phyloP scores from a whole-genome alignment of 2,113 vertebrate genomes.

The Serinus canaria region DNA sequence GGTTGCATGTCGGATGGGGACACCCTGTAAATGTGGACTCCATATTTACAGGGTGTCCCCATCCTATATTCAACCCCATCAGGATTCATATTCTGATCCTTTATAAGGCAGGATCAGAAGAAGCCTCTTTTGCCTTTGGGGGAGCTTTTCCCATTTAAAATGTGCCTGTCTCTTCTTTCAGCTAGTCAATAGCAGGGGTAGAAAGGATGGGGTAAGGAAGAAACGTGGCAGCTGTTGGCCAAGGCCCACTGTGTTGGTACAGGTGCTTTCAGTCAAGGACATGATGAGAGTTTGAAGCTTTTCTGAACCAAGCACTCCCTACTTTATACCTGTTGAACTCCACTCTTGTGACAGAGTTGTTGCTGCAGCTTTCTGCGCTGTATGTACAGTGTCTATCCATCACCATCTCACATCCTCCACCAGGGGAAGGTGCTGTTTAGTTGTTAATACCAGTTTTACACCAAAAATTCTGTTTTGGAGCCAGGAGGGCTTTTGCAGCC shows the following conservation, averaged over 20 bases:
- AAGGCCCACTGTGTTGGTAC: neutral
- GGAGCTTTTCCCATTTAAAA: neutral
- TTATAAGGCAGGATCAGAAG: neutral
- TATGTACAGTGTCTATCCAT: neutral
- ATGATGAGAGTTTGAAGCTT: neutral
- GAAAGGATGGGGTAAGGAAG: neutral
- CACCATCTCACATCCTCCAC: neutral
- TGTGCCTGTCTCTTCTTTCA: neutral
- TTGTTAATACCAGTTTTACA: neutral
- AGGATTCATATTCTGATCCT: too few relatives aligned
- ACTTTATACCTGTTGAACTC: neutral
- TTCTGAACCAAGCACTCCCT: neutral
- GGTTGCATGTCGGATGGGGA: neutral
- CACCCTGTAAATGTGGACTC: neutral
- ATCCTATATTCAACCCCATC: too few relatives aligned
- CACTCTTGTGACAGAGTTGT: neutral
- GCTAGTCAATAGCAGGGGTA: neutral
- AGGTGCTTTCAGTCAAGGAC: neutral
- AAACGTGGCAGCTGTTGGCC: neutral
- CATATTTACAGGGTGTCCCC: too few relatives aligned
- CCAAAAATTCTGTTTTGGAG: neutral
- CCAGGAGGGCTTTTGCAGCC: neutral
- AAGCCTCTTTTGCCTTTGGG: neutral
- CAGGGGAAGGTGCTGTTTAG: neutral
- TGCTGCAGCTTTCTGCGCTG: neutral